Evolutionary conservation across 2,113 vertebrate species (phyloP).

Genomic region (Nothobranchius furzeri): DNA sequence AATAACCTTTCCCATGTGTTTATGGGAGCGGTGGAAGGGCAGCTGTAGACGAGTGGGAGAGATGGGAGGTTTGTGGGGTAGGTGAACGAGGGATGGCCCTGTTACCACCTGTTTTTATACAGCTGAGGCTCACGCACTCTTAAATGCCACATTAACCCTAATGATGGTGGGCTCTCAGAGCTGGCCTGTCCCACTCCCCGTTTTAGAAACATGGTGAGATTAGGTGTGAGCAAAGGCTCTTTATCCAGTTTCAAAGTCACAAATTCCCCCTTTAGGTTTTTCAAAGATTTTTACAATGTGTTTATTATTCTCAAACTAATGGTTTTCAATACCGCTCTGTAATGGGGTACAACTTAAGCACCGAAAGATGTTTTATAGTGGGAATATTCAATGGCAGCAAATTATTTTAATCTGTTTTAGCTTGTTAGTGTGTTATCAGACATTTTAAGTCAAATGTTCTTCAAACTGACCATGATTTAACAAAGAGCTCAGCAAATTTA

Average conservation of each 20-base stretch:
- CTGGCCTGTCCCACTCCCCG: conserved; percentile 28
- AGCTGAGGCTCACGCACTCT: conserved; percentile 41
- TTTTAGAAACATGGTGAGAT: conserved; percentile 41
- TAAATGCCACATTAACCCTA: conserved; percentile 60
- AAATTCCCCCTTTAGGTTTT: not conserved
- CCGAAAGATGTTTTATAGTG: not conserved
- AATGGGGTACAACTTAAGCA: not conserved
- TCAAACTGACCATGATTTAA: too few species aligned
- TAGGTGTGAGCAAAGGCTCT: conserved; percentile 30
- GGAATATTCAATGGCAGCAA: not conserved
- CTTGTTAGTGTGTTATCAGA: too few species aligned
- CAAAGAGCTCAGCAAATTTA: too few species aligned
- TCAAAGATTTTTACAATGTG: not conserved
- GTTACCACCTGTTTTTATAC: conserved; percentile 70
- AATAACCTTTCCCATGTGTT: conserved; percentile 70
- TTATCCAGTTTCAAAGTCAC: conserved; percentile 11
- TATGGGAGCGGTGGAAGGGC: conserved; percentile 32
- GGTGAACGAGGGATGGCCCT: conserved; percentile 55
- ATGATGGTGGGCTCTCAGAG: conserved; percentile 63
- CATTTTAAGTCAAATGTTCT: too few species aligned
- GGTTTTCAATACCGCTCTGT: not conserved
- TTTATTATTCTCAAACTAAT: not conserved
- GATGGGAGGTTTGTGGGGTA: conserved; percentile 41
- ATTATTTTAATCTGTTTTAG: too few species aligned
- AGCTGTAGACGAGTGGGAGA: not conserved